Evolutionary conservation across 2,888 invertebrate genomes (phyloP), one percentile per base, ranked within the genome.

Genomic region (Cephus nigrinus): DNA sequence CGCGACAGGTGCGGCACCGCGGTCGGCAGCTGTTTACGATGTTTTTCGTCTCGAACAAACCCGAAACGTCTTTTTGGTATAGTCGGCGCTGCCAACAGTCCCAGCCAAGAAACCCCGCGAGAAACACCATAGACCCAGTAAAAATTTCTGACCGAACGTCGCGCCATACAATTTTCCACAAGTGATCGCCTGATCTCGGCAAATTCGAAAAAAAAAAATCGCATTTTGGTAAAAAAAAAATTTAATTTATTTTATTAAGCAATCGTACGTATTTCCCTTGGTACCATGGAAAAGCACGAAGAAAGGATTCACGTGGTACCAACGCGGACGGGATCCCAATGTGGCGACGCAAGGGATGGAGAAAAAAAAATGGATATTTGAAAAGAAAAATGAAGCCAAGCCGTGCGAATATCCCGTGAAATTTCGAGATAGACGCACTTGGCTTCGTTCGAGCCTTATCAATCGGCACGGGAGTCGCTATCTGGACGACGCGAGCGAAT

Each of bases 1-100:
- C 87, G 79, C 85, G 84, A 88, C 89, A 89, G 89, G 89, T 88
- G 88, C 87, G 77, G 55, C 15, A 2, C 55, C 55, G 79, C 77
- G 73, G 75, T 35, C 75, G 76, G 84, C 89, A 88, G 89, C 89
- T 88, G 89, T 86, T 86, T 81, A 85, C 86, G 82, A 85, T 83
- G 86, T 85, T 86, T 88, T 86, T 88, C 84, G 81, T 84, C 83
- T 86, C 86, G 82, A 85, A 82, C 84, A 55, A 84, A 81, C 82
- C 79, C 78, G 79, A 76, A 81, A 79, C 80, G 71, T 31, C 71
- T 71, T 69, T 69, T 71, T 5, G 71, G 31, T 31, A 15, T 31
- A 23, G 9, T 55, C 55, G 1, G 55, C 23, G 23, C 5, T 55
- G 55, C 55, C 55, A 55, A 23, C 55, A 55, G 55, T 55, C 71